Percentiles rank a stretch among this genome's conserved stretches.
Evolutionary conservation across 30 jellyfish, hydroid and myxozoan species (phyloP).

Genomic region (Euphysa ruthae): DNA sequence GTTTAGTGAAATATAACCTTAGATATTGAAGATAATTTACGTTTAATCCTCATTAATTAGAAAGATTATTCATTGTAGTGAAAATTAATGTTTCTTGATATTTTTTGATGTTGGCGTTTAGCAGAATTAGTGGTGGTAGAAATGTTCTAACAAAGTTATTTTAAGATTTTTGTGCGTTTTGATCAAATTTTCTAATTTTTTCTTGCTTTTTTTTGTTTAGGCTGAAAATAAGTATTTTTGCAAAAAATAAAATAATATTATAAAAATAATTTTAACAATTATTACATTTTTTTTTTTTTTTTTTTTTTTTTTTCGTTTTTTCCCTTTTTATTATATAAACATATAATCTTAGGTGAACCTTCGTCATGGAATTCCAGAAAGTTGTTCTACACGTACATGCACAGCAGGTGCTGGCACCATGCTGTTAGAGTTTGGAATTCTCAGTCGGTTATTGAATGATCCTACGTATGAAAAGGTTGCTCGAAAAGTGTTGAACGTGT

Average conservation of each 20-base stretch:
- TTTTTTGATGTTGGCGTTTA: no score
- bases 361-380: constrained; percentile 58
- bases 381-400: constrained; percentile 58
- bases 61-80: no score
- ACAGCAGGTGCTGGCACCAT: constrained; percentile 99
- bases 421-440: constrained; percentile 71
- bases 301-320: neutral
- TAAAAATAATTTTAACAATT: neutral
- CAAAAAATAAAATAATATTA: no score
- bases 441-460: constrained; percentile 53
- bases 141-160: no score
- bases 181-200: no score
- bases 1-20: neutral
- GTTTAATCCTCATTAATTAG: no score
- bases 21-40: no score
- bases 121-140: no score
- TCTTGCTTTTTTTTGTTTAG: no score
- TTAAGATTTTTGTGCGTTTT: no score
- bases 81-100: no score
- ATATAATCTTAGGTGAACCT: constrained; percentile 58
- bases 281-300: neutral
- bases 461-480: constrained; percentile 62
- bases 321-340: neutral
- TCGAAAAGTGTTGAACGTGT: constrained; percentile 52
- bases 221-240: no score